A percentile compares a stretch with the other conserved stretches of the same genome.
phyloP scores from a whole-genome alignment of 2,888 invertebrate genomes.

The Tenodera sinensis region DNA sequence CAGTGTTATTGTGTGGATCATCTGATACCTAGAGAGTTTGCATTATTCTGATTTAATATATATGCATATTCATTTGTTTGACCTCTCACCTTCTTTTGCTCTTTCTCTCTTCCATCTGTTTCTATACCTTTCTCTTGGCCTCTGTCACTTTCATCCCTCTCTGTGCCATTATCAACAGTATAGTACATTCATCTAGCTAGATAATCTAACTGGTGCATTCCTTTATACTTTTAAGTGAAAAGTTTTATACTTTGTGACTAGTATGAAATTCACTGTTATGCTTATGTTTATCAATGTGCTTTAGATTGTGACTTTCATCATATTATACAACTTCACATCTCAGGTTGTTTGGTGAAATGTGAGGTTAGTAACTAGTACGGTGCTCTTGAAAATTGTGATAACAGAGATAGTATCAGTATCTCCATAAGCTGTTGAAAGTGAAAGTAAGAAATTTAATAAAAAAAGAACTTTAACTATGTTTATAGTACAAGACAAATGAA shows the following conservation, averaged over 20 bases:
- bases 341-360: not conserved
- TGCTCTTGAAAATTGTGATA: constrained; percentile 12
- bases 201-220: not conserved
- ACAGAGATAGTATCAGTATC: not conserved
- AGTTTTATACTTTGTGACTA: not conserved
- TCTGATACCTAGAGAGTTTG: not conserved
- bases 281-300: not conserved
- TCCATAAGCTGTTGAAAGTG: not conserved
- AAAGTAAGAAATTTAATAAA: not conserved
- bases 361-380: constrained; percentile 1
- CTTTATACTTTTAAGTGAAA: not conserved
- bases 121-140: no score
- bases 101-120: not conserved
- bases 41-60: not conserved
- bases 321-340: not conserved
- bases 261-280: not conserved
- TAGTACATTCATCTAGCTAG: not conserved
- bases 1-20: not conserved
- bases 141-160: not conserved
- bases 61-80: not conserved
- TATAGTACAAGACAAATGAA: constrained; percentile 7
- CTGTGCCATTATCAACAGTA: not conserved
- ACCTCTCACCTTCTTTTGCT: not conserved
- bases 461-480: not conserved
- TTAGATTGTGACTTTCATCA: not conserved